Evolutionary conservation across 2,113 vertebrate genomes (phyloP).

Genomic region (Nothobranchius furzeri): DNA sequence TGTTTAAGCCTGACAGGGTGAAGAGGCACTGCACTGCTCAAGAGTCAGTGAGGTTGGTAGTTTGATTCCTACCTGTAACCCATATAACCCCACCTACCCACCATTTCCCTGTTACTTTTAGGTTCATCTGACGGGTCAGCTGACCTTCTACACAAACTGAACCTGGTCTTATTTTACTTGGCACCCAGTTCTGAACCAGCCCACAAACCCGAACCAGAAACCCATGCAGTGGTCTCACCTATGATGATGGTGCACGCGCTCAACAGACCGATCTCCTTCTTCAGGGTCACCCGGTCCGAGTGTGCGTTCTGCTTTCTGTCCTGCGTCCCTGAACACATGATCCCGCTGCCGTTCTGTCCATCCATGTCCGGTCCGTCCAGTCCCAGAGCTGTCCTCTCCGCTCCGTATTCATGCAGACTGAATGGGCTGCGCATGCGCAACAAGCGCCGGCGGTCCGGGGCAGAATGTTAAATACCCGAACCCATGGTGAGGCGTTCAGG

Average conservation of each 20-base stretch:
- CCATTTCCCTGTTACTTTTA: too few species aligned
- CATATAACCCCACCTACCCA: too few species aligned
- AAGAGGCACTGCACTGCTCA: too few species aligned
- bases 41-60: too few species aligned
- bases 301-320: constrained; percentile 43
- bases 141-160: too few species aligned
- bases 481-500: constrained; percentile 57
- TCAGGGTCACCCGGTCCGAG: constrained; percentile 82
- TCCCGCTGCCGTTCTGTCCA: constrained; percentile 67
- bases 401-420: constrained; percentile 69
- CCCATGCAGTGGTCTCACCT: constrained; percentile 71
- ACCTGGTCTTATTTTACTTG: too few species aligned
- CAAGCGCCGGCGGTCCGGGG: constrained; percentile 68
- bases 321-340: constrained; percentile 53
- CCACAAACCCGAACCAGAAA: too few species aligned
- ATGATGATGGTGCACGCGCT: constrained; percentile 91
- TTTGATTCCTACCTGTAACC: too few species aligned
- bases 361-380: constrained; percentile 76
- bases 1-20: too few species aligned
- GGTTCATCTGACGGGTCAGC: too few species aligned
- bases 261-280: constrained; percentile 88
- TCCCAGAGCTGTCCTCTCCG: constrained; percentile 66
- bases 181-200: background rate
- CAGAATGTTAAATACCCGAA: constrained; percentile 79
- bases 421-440: constrained; percentile 81